A percentile compares a stretch with the other conserved stretches of the same genome.
phyloP scores from a whole-genome alignment of 2,113 vertebrate genomes.

The Equus przewalskii region DNA sequence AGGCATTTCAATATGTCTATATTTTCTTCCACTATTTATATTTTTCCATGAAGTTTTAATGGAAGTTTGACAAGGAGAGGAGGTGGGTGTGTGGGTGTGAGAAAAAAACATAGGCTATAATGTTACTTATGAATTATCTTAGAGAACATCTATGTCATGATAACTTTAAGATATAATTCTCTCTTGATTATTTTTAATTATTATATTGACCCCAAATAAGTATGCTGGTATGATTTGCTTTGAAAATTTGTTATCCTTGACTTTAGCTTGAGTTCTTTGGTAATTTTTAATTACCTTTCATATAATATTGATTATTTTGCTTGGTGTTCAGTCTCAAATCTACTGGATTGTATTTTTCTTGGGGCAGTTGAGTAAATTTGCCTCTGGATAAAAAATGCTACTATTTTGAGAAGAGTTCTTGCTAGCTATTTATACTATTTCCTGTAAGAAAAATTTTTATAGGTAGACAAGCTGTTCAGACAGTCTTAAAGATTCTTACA shows the following conservation, averaged over 20 bases:
- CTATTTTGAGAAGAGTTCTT: constrained; percentile 41
- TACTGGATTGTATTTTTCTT: constrained; percentile 38
- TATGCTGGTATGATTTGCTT: constrained; percentile 32
- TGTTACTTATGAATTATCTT: constrained; percentile 2
- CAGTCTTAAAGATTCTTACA: neutral
- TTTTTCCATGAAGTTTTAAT: constrained; percentile 30
- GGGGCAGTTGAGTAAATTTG: constrained; percentile 39
- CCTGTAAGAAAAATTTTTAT: neutral
- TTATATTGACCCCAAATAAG: neutral
- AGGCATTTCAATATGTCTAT: neutral
- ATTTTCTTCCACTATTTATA: neutral
- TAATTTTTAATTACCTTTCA: constrained; percentile 61
- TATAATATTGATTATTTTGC: constrained; percentile 34
- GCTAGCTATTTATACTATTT: neutral
- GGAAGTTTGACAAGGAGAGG: neutral
- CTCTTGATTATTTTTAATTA: constrained; percentile 49
- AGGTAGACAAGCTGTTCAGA: constrained; percentile 33
- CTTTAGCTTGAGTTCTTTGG: constrained; percentile 44
- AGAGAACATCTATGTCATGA: neutral
- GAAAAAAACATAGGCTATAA: neutral
- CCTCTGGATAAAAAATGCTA: constrained; percentile 38
- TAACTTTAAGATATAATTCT: constrained; percentile 39
- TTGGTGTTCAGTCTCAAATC: constrained; percentile 45
- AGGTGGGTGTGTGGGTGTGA: neutral
- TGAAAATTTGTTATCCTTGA: constrained; percentile 59